Percentiles rank a stretch among this genome's conserved stretches.
These are phyloP conservation scores for Dendroctonus valens DNA, from an alignment of 1,140 invertebrate genomes.

Conservation along the genomic window DNA sequence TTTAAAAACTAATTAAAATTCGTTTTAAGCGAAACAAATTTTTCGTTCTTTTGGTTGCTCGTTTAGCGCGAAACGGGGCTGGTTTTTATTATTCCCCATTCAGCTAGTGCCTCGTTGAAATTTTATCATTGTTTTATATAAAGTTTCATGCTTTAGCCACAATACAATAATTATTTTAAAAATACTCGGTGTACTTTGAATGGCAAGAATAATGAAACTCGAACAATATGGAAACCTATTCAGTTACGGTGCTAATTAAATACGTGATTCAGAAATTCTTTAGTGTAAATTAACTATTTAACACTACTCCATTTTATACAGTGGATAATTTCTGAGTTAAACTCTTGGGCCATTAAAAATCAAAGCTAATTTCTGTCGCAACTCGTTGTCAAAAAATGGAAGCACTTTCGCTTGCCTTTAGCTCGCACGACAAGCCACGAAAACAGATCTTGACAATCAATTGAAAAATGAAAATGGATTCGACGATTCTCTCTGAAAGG, in stretches of 20 bases:
- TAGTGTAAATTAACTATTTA: no score
- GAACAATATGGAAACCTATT: no score
- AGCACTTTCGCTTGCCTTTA: constrained; percentile 13
- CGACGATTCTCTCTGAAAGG: constrained; percentile 24
- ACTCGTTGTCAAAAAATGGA: no score
- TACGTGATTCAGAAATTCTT: no score
- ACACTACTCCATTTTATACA: no score
- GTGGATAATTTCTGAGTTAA: no score
- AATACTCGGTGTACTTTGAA: no score
- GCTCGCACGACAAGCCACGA: constrained; percentile 9
- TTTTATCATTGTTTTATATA: constrained; percentile 8
- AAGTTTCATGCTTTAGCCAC: neutral
- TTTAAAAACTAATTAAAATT: constrained; percentile 33
- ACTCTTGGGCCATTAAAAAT: no score
- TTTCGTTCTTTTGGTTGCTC: constrained; percentile 14
- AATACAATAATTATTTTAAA: neutral
- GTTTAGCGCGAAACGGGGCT: constrained; percentile 1
- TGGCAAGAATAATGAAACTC: neutral
- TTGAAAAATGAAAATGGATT: constrained; percentile 32
- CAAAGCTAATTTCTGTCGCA: no score
- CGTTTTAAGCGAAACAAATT: constrained; percentile 19
- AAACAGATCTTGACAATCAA: constrained; percentile 24
- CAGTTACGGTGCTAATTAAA: no score
- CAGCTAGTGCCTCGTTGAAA: neutral
- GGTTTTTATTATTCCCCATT: constrained; percentile 17